Evolutionary conservation across 1,140 invertebrate species (phyloP), one percentile per base, ranked within the genome.

Genomic region (Eumeta japonica): DNA sequence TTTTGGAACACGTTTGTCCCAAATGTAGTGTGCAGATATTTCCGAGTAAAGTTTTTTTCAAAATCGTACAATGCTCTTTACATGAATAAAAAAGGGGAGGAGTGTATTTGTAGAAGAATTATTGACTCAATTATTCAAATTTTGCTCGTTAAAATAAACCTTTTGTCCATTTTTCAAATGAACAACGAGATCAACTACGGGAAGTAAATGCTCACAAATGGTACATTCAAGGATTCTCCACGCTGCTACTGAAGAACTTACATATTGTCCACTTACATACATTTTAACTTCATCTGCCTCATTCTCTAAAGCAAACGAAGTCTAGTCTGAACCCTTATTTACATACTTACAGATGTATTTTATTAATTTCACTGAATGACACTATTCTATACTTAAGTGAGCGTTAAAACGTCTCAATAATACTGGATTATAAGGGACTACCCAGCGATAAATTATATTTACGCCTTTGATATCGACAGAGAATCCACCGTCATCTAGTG

Each of bases 211-310:
- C 37, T 77, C 62, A 46, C 75, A 58, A 18, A 76, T 60, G 10
- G 50, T 37, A 52, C 75, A 76, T 39, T 43, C 50, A 15, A 68
- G 62, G 14, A 77, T 59, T 15, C 71, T 44, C 71, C 73, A 77
- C 35, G 66, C 37, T 27, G 72, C 64, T 64, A 78, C 67, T 34
- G 53, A 55, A 37, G 57, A 58, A 35, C 58, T 65, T 13, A 76
- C 58, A 51, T 75, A 76, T 18, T 67, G 12, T 1, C 60, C 65
- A 24, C 51, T 35, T 44, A 71, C 49, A 43, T 55, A 72, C 11
- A 47, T 24, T 18, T 40, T 43, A 12, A 48, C 31, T 46, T 55
- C 46, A 43, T 53, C 41, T n/a, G 39, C 10, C 39, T 42, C 12
- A 53, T 39, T 37, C 58, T 51, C 29, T 48, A 44, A 17, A 37